Evolutionary conservation across 2,888 invertebrate species (phyloP).

Genomic region (Hermodice carunculata): DNA sequence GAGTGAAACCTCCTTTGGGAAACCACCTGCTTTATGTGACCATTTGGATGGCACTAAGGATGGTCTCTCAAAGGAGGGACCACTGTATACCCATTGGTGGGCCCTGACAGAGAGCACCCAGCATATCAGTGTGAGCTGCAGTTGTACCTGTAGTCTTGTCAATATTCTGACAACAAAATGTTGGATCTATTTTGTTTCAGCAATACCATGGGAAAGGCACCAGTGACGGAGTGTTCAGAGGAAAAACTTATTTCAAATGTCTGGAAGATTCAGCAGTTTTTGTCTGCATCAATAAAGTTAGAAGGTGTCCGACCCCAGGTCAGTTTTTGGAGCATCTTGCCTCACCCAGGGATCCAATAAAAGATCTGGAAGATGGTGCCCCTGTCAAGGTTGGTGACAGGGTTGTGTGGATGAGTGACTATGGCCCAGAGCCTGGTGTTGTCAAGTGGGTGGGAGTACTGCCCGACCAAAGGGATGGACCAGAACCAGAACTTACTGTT

Average conservation of each 20-base stretch:
- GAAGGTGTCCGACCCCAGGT: neutral
- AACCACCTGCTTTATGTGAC: too few relatives aligned
- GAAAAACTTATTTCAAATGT: constrained; percentile 16
- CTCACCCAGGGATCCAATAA: neutral
- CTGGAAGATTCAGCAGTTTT: constrained; percentile 23
- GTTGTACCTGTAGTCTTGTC: too few relatives aligned
- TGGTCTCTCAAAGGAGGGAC: too few relatives aligned
- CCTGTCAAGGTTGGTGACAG: constrained; percentile 64
- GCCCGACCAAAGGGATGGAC: constrained; percentile 68
- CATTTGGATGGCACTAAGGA: too few relatives aligned
- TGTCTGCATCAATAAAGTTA: constrained; percentile 20
- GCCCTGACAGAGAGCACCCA: too few relatives aligned
- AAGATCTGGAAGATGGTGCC: neutral
- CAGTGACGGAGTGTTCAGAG: constrained; percentile 27
- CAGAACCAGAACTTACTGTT: constrained; percentile 72
- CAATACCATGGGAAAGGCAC: constrained; percentile 28
- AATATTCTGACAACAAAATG: too few relatives aligned
- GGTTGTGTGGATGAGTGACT: constrained; percentile 73
- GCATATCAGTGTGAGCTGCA: too few relatives aligned
- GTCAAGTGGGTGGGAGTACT: constrained; percentile 73
- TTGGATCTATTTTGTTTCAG: constrained; percentile 13
- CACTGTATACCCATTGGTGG: too few relatives aligned
- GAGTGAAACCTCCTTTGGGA: too few relatives aligned
- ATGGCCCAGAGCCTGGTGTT: constrained; percentile 71
- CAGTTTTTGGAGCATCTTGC: neutral